Evolutionary conservation across 2,113 vertebrate genomes (phyloP).

Genomic region (Psittacula cyanocephala): DNA sequence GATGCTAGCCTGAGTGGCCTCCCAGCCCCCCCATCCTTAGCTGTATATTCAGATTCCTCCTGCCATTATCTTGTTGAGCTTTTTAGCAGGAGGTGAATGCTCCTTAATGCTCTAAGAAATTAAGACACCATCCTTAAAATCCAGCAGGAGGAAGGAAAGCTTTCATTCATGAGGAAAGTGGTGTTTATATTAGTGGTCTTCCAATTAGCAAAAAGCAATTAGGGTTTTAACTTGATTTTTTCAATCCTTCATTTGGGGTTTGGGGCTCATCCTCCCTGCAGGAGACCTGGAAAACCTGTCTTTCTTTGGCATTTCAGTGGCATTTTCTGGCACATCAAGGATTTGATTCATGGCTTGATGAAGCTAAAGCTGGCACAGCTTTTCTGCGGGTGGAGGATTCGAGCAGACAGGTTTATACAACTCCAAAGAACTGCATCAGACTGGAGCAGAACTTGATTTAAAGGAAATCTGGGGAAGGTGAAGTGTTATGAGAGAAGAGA

Average conservation of each 20-base stretch:
- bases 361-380: constrained; percentile 37
- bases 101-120: not conserved
- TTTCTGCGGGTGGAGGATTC: constrained; percentile 24
- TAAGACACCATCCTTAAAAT: not conserved
- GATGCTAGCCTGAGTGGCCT: accelerated
- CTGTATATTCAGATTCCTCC: not conserved
- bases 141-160: not conserved
- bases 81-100: not conserved
- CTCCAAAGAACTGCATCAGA: constrained; percentile 37
- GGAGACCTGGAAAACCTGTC: not conserved
- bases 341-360: constrained; percentile 43
- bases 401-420: constrained; percentile 43
- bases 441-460: constrained; percentile 22
- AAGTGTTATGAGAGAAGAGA: constrained; percentile 18
- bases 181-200: not conserved
- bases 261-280: not conserved
- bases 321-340: constrained; percentile 3
- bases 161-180: not conserved
- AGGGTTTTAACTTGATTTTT: not conserved
- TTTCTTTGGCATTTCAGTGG: not conserved
- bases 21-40: not conserved
- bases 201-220: constrained; percentile 16
- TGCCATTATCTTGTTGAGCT: not conserved
- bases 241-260: not conserved
- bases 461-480: not conserved